Percentiles rank a stretch among this genome's conserved stretches.
phyloP scores from a whole-genome alignment of 2,888 invertebrate species.

The Lymantria monacha region DNA sequence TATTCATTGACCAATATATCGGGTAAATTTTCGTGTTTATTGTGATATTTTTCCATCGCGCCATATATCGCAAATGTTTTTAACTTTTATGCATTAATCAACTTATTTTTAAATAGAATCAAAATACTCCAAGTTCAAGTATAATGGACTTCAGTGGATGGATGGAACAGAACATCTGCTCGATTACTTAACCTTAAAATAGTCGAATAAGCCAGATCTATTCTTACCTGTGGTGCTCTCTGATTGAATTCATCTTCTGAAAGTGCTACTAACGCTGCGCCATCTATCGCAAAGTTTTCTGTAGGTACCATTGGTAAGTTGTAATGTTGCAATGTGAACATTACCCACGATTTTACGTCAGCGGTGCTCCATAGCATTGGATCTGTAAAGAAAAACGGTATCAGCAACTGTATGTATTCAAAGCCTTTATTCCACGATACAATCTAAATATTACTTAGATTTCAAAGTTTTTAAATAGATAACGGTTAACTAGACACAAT shows the following conservation, averaged over 20 bases:
- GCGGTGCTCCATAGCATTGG: slow-evolving; percentile 92
- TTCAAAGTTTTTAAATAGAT: not conserved
- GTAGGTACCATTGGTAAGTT: slow-evolving; percentile 87
- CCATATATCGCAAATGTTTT: no score
- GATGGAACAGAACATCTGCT: no score
- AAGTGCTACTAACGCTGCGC: slow-evolving; percentile 87
- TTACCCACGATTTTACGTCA: slow-evolving; percentile 94
- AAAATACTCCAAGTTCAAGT: no score
- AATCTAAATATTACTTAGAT: not conserved
- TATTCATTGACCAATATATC: no score
- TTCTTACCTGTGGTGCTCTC: slow-evolving; percentile 89
- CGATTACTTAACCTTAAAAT: not conserved
- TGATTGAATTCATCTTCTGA: slow-evolving; percentile 93
- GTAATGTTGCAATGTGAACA: slow-evolving; percentile 92
- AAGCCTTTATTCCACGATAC: not conserved
- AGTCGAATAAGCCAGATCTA: not conserved
- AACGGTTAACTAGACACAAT: not conserved
- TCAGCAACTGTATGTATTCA: slow-evolving; percentile 1
- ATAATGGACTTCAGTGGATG: no score
- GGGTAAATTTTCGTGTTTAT: no score
- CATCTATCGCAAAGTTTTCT: slow-evolving; percentile 91
- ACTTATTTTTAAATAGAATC: no score
- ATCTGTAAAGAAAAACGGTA: slow-evolving; percentile 82
- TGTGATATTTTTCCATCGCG: no score
- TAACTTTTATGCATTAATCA: no score